A percentile compares a stretch with the other conserved stretches of the same genome.
These are phyloP conservation scores for Tenthredo notha DNA, from an alignment of 2,888 invertebrate species.

Conservation along the genomic window DNA sequence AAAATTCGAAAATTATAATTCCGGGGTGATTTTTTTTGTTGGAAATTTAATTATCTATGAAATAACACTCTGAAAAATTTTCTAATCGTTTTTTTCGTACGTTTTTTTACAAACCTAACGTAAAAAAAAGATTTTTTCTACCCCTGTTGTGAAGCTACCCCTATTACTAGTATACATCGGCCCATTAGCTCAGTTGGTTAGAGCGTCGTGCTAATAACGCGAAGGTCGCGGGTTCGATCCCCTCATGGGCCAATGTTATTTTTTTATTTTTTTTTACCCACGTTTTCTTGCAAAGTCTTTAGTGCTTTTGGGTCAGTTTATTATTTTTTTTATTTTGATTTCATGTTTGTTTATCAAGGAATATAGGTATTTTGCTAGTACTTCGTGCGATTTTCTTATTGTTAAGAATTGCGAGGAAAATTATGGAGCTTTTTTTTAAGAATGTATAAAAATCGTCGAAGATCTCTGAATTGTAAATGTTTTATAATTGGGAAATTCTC, in stretches of 20 bases:
- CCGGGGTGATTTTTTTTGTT: too few species aligned
- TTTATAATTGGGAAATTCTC: conserved; percentile 48
- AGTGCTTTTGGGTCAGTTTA: not conserved
- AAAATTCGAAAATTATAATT: too few species aligned
- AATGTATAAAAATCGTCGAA: not conserved
- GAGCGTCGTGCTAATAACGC: conserved; percentile 57
- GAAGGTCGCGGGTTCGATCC: conserved; percentile 64
- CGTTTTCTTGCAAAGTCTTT: not conserved
- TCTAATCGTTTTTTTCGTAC: not conserved
- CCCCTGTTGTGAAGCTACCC: not conserved
- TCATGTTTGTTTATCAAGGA: not conserved
- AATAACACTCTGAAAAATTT: too few species aligned
- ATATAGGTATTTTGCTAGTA: too few species aligned
- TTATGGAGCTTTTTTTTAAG: not conserved
- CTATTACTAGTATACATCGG: not conserved
- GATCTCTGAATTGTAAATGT: conserved; percentile 1
- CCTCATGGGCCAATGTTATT: conserved; percentile 57
- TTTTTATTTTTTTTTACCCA: not conserved
- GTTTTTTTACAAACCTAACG: not conserved
- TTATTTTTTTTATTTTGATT: not conserved
- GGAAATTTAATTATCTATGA: too few species aligned
- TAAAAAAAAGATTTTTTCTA: not conserved
- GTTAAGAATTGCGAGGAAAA: not conserved
- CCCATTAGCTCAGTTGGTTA: conserved; percentile 55
- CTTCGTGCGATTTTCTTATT: not conserved